Conservation (phyloP, 1,140 invertebrate species). For the Macrotrachela quadricornifera region DNA sequence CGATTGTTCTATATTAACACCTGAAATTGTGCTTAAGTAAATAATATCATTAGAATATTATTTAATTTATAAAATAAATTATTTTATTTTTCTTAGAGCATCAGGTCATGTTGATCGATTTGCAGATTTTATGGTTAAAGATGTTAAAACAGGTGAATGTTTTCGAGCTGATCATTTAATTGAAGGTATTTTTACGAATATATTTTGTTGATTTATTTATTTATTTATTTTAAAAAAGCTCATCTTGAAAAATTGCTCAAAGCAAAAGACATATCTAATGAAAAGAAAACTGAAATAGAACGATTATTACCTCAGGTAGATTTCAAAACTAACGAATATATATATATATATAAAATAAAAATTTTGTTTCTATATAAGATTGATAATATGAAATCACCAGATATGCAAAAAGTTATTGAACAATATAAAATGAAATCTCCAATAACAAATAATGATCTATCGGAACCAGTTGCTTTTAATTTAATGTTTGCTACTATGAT, state of each 20-base stretch:
- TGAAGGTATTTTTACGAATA: constrained; percentile 37
- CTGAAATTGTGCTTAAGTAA: constrained; percentile 51
- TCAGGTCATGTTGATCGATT: constrained; percentile 97
- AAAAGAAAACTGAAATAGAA: constrained; percentile 36
- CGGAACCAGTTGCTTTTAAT: constrained; percentile 89
- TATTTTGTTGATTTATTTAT: not conserved
- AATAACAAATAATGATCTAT: constrained; percentile 70
- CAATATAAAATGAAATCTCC: constrained; percentile 85
- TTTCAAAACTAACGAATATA: no score
- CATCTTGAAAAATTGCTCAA: constrained; percentile 64
- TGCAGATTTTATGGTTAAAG: constrained; percentile 97
- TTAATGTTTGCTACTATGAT: constrained; percentile 94
- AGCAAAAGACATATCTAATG: constrained; percentile 55
- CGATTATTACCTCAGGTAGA: constrained; percentile 21
- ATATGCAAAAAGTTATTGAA: constrained; percentile 58
- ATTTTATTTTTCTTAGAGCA: constrained; percentile 38
- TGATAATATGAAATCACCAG: constrained; percentile 64
- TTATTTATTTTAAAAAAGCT: constrained; percentile 28
- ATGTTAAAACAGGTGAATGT: constrained; percentile 78
- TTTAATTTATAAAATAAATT: not conserved
- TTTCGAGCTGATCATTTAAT: constrained; percentile 95
- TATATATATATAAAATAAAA: not conserved
- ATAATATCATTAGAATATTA: constrained; percentile 43
- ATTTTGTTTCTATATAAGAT: constrained; percentile 29
- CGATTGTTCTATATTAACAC: constrained; percentile 86